Evolutionary conservation across 2,113 vertebrate species (phyloP).

Genomic region (Argyrosomus japonicus): DNA sequence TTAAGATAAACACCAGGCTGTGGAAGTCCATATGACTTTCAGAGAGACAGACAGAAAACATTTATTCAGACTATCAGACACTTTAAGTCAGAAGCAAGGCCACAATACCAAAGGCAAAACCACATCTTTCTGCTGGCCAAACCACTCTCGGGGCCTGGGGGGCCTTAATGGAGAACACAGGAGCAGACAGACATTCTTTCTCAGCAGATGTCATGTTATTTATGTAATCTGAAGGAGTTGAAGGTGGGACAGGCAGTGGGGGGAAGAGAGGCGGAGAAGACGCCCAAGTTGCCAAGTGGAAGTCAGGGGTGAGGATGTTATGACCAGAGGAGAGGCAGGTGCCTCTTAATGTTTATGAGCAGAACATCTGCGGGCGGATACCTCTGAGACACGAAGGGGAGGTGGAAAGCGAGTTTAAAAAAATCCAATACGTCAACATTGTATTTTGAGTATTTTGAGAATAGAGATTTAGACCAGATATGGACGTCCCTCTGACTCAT

Average conservation of each 20-base stretch:
- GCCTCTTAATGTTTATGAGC: constrained; percentile 78
- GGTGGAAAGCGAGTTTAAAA: constrained; percentile 33
- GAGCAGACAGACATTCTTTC: constrained; percentile 76
- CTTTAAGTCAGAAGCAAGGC: constrained; percentile 40
- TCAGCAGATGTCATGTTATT: constrained; percentile 80
- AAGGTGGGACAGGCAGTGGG: constrained; percentile 49
- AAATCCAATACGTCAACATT: constrained; percentile 50
- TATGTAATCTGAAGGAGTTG: constrained; percentile 75
- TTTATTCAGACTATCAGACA: constrained; percentile 44
- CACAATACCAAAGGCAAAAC: constrained; percentile 48
- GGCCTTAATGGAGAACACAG: constrained; percentile 78
- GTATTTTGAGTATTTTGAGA: constrained; percentile 39
- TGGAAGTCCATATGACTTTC: constrained; percentile 4
- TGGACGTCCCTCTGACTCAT: neutral
- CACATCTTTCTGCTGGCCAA: constrained; percentile 55
- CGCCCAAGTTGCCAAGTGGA: constrained; percentile 66
- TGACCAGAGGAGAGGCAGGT: constrained; percentile 77
- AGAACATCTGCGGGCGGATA: constrained; percentile 77
- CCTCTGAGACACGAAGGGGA: constrained; percentile 50
- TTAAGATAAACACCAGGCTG: neutral
- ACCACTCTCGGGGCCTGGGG: constrained; percentile 45
- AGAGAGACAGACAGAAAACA: constrained; percentile 49
- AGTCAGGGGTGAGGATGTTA: constrained; percentile 77
- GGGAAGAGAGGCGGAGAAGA: constrained; percentile 24
- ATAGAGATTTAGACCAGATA: constrained; percentile 46